Percentiles rank a stretch among this genome's conserved stretches.
These are phyloP conservation scores for Brachynemurus nebulosus DNA, from an alignment of 2,888 invertebrate species.

Conservation along the genomic window DNA sequence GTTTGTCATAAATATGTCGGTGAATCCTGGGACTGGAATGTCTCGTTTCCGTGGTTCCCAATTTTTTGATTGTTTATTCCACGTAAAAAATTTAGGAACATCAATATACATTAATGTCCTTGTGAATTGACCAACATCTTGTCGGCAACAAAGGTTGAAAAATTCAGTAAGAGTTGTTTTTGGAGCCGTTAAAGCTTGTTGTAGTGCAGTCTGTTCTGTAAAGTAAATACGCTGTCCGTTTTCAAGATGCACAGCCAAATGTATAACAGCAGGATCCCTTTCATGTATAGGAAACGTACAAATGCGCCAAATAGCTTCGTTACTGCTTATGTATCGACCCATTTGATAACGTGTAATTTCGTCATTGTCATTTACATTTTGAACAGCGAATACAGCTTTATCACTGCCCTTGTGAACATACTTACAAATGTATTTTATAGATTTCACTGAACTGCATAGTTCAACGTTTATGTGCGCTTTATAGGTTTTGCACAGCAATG, in stretches of 20 bases:
- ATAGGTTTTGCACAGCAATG: conserved; percentile 17
- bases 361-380: neutral
- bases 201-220: conserved; percentile 13
- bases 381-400: conserved; percentile 11
- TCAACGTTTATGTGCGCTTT: conserved; percentile 26
- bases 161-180: conserved; percentile 19
- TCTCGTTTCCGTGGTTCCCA: neutral
- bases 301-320: conserved; percentile 11
- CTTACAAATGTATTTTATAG: conserved; percentile 21
- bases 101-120: conserved; percentile 11
- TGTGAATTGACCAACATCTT: neutral
- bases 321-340: conserved; percentile 22
- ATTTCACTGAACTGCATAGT: conserved; percentile 20
- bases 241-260: conserved; percentile 15
- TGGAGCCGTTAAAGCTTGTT: conserved; percentile 10
- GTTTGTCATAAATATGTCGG: conserved; percentile 7
- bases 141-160: conserved; percentile 16
- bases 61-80: neutral
- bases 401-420: conserved; percentile 25
- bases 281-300: conserved; percentile 12
- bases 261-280: conserved; percentile 12
- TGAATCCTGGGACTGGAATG: neutral
- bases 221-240: conserved; percentile 19
- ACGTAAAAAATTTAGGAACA: conserved; percentile 12
- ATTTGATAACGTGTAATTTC: conserved; percentile 7